A percentile compares a stretch with the other conserved stretches of the same genome.
Conservation (phyloP, 2,797 vertebrate genomes). For the Holocentrus rufus region DNA sequence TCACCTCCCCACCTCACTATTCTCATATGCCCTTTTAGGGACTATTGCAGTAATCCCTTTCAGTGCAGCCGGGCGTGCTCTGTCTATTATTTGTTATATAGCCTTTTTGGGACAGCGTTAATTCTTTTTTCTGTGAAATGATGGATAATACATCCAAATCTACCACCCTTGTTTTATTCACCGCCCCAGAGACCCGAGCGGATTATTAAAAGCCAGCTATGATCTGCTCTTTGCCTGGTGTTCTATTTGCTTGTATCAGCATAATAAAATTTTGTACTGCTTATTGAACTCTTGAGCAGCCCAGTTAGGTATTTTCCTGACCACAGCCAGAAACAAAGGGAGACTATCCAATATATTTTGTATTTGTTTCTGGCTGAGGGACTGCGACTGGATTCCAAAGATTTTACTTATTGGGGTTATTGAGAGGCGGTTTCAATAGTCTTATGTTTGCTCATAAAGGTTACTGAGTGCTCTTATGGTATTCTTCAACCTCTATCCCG, state of each 20-base stretch:
- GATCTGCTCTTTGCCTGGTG: background rate
- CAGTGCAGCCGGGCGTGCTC: background rate
- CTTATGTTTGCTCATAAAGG: conserved; percentile 40
- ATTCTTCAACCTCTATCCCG: conserved; percentile 38
- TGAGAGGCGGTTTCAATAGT: conserved; percentile 18
- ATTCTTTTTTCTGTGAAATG: background rate
- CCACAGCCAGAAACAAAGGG: background rate
- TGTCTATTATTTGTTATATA: background rate
- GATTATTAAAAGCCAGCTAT: background rate
- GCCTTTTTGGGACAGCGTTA: background rate
- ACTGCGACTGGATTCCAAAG: conserved; percentile 18
- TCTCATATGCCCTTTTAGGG: background rate
- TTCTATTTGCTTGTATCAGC: background rate
- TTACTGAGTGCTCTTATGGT: conserved; percentile 22
- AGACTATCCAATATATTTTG: background rate
- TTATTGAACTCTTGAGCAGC: background rate
- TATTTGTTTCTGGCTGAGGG: background rate
- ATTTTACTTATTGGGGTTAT: conserved; percentile 13
- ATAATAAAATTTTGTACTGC: background rate
- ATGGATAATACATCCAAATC: conserved; percentile 1
- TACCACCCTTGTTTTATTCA: background rate
- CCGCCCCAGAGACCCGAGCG: background rate
- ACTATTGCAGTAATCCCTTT: background rate
- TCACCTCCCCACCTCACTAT: background rate
- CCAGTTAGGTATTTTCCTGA: background rate